Percentiles rank a stretch among this genome's conserved stretches.
Evolutionary conservation across 2,888 invertebrate genomes (phyloP).

Genomic region (Hartigia nigra): DNA sequence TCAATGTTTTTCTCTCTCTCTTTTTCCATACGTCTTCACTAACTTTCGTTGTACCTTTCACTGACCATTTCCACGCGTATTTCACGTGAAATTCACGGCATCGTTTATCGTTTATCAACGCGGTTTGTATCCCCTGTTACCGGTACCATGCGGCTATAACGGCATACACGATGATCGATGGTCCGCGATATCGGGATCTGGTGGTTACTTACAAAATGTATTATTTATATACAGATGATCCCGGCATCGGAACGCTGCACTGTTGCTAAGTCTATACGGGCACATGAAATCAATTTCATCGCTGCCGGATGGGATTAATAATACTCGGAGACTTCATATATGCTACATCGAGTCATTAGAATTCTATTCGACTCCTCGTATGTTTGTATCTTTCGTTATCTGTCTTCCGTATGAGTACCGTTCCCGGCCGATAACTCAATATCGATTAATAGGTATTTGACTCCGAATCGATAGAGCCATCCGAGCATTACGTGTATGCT

Average conservation of each 20-base stretch:
- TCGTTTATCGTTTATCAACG: conserved; percentile 58
- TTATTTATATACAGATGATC: conserved; percentile 4
- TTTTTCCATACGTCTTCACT: background rate
- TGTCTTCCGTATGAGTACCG: background rate
- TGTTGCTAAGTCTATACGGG: background rate
- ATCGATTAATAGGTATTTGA: background rate
- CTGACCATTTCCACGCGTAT: background rate
- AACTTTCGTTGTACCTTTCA: background rate
- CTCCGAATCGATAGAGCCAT: background rate
- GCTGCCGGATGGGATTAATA: background rate
- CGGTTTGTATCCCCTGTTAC: background rate
- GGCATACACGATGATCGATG: conserved; percentile 48
- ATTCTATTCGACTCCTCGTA: background rate
- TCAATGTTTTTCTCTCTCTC: background rate
- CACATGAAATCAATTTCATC: background rate
- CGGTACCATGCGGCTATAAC: conserved; percentile 11
- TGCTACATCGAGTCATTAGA: background rate
- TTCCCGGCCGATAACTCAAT: background rate
- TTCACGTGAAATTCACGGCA: background rate
- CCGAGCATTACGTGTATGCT: background rate
- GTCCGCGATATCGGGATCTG: conserved; percentile 32
- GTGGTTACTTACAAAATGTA: conserved; percentile 4
- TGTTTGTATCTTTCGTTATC: background rate
- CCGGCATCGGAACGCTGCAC: background rate
- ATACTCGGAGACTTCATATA: background rate